Percentiles rank a stretch among this genome's conserved stretches.
Conservation (phyloP, 2,888 invertebrate genomes). For the Margaritifera margaritifera region DNA sequence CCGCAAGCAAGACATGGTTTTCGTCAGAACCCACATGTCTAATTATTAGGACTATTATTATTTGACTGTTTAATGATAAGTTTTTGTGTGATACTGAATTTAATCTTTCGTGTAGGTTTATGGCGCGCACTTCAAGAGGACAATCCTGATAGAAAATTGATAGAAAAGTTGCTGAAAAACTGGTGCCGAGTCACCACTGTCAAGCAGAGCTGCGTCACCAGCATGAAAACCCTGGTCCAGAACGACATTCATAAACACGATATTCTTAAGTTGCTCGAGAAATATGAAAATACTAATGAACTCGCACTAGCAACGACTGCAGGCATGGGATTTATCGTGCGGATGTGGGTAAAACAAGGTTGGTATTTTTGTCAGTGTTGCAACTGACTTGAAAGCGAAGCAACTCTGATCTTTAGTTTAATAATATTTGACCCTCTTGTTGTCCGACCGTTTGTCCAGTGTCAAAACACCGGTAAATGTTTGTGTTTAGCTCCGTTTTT, state of each 20-base stretch:
- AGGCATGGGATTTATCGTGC: conserved; percentile 56
- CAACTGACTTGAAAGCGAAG: no score
- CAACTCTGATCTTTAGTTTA: no score
- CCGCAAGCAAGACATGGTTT: no score
- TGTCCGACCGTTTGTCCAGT: neutral
- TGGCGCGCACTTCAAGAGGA: conserved; percentile 71
- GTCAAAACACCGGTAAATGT: neutral
- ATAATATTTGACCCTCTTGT: no score
- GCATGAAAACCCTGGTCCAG: conserved; percentile 48
- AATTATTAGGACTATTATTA: neutral
- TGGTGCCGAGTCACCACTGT: conserved; percentile 59
- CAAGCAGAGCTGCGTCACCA: conserved; percentile 52
- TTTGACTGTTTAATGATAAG: neutral
- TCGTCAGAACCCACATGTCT: no score
- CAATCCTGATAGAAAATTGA: conserved; percentile 62
- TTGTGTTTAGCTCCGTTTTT: no score
- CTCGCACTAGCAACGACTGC: conserved; percentile 60
- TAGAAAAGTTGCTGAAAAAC: conserved; percentile 73
- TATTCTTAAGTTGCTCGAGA: conserved; percentile 52
- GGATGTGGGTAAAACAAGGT: conserved; percentile 60
- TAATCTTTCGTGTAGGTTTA: conserved; percentile 66
- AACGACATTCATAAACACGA: conserved; percentile 54
- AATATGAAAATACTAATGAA: conserved; percentile 60
- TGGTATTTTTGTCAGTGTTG: conserved; percentile 1
- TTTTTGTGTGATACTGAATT: neutral